Conservation (phyloP, 2,113 vertebrate genomes). For the Paradoxurus hermaphroditus region DNA sequence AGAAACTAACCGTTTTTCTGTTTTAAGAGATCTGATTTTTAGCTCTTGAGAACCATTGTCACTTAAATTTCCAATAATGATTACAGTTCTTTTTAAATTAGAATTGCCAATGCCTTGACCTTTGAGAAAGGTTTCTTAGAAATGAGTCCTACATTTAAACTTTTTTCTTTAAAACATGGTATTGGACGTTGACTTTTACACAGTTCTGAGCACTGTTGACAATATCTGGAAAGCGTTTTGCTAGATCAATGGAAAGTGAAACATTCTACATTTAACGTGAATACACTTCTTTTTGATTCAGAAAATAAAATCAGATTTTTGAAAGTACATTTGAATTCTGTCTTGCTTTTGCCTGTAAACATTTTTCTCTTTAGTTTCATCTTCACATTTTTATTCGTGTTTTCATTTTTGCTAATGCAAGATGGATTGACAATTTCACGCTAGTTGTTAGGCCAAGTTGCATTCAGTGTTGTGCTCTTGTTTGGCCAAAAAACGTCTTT, state of each 20-base stretch:
- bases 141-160: slow-evolving; percentile 75
- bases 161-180: slow-evolving; percentile 76
- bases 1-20: slow-evolving; percentile 51
- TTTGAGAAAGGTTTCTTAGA: slow-evolving; percentile 70
- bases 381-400: slow-evolving; percentile 56
- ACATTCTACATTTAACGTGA: slow-evolving; percentile 76
- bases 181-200: slow-evolving; percentile 78
- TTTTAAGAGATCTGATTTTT: slow-evolving; percentile 74
- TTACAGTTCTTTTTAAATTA: slow-evolving; percentile 76
- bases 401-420: slow-evolving; percentile 44
- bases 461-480: neutral
- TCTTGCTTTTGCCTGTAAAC: slow-evolving; percentile 75
- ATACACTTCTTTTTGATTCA: slow-evolving; percentile 81
- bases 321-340: slow-evolving; percentile 74
- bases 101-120: slow-evolving; percentile 74
- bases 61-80: slow-evolving; percentile 67
- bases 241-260: slow-evolving; percentile 79
- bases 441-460: slow-evolving; percentile 35
- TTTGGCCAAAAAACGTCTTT: neutral
- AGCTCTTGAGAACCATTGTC: slow-evolving; percentile 71
- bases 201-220: slow-evolving; percentile 79
- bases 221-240: slow-evolving; percentile 69
- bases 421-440: slow-evolving; percentile 36
- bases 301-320: slow-evolving; percentile 85
- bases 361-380: slow-evolving; percentile 54